A percentile compares a stretch with the other conserved stretches of the same genome.
phyloP scores from a whole-genome alignment of 2,113 vertebrate genomes.

The Bubalus kerabau region DNA sequence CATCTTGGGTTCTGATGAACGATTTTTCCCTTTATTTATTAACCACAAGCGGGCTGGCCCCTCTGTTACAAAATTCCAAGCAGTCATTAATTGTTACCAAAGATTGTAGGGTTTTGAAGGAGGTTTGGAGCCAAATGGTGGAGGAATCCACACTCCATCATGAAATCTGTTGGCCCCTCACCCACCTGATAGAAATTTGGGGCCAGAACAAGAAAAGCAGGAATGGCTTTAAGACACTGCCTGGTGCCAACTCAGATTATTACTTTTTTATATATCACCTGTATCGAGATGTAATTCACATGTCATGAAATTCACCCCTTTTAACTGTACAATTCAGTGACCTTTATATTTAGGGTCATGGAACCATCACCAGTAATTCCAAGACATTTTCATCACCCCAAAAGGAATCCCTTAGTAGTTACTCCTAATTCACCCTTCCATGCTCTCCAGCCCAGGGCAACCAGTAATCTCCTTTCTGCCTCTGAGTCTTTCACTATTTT shows the following conservation, averaged over 20 bases:
- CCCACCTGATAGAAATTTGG: background rate
- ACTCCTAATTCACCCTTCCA: background rate
- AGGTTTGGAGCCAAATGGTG: background rate
- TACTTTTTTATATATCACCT: background rate
- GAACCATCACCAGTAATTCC: background rate
- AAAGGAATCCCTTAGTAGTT: background rate
- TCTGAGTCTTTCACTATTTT: background rate
- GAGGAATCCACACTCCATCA: background rate
- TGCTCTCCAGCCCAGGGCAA: background rate
- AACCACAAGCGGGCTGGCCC: constrained; percentile 5
- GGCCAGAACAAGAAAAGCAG: background rate
- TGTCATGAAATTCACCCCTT: background rate
- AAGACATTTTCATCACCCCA: background rate
- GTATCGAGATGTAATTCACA: background rate
- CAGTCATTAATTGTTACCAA: constrained; percentile 45
- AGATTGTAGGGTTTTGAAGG: constrained; percentile 17
- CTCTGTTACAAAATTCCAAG: constrained; percentile 36
- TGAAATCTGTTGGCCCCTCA: background rate
- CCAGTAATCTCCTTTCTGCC: background rate
- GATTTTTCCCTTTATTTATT: constrained; percentile 39
- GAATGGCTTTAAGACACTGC: background rate
- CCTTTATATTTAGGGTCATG: background rate
- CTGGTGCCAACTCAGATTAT: background rate
- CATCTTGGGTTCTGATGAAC: background rate
- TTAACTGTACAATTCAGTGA: background rate